phyloP scores from a whole-genome alignment of 2,797 vertebrate species.

The Mus caroli region DNA sequence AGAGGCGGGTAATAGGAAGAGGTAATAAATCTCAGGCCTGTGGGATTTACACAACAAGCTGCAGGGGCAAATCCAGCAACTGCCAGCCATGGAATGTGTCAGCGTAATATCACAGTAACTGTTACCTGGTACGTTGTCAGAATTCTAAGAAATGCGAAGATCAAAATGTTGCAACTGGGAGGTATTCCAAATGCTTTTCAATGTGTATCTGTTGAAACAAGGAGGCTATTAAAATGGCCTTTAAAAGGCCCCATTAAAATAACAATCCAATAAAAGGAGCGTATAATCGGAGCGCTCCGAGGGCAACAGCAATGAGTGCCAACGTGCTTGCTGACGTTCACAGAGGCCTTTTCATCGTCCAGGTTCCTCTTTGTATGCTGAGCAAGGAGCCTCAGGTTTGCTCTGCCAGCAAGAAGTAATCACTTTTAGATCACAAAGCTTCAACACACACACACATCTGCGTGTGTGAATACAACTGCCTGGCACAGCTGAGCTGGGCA shows the following conservation, averaged over 20 bases:
- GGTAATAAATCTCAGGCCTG: slow-evolving; percentile 77
- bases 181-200: slow-evolving; percentile 79
- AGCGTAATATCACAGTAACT: slow-evolving; percentile 83
- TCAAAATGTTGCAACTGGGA: slow-evolving; percentile 80
- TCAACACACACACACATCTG: background rate
- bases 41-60: slow-evolving; percentile 78
- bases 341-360: background rate
- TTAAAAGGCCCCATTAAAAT: slow-evolving; percentile 85
- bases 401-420: background rate
- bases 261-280: slow-evolving; percentile 84
- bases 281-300: slow-evolving; percentile 72
- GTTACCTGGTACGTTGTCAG: slow-evolving; percentile 86
- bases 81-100: slow-evolving; percentile 84
- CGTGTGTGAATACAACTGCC: background rate
- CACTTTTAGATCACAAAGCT: background rate
- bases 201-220: slow-evolving; percentile 83
- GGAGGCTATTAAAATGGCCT: slow-evolving; percentile 84
- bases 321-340: background rate
- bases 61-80: slow-evolving; percentile 80
- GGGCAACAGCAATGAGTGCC: slow-evolving; percentile 57
- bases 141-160: slow-evolving; percentile 85
- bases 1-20: slow-evolving; percentile 78
- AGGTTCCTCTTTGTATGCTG: slow-evolving; percentile 49
- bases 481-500: background rate
- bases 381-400: slow-evolving; percentile 40